Evolutionary conservation across 2,797 vertebrate genomes (phyloP).

Genomic region (Brachymystax lenok): DNA sequence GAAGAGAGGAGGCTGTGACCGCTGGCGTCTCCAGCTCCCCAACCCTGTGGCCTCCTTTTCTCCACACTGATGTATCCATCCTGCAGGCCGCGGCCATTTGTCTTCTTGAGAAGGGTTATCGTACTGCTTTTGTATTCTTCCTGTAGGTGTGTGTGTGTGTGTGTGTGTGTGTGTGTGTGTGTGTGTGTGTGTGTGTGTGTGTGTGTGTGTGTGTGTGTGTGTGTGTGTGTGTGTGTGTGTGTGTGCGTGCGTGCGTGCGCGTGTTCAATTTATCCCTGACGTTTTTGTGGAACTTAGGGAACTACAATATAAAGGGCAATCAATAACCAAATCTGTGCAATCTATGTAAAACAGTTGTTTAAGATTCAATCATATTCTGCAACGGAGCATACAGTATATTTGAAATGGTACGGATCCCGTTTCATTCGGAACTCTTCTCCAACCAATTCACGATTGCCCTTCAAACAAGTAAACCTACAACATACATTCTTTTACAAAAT

Average conservation of each 20-base stretch:
- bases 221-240: too few species aligned
- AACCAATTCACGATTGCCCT: conserved; percentile 13
- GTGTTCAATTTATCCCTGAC: too few species aligned
- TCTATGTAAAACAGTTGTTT: neutral
- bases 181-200: too few species aligned
- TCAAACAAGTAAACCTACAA: conserved; percentile 7
- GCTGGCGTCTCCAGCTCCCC: neutral
- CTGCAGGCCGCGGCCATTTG: neutral
- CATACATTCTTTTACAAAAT: conserved; percentile 6
- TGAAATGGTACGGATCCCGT: neutral
- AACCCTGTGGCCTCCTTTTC: conserved; percentile 6
- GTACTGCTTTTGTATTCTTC: neutral
- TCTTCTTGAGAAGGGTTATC: conserved; percentile 8
- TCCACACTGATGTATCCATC: neutral
- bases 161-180: too few species aligned
- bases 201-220: too few species aligned
- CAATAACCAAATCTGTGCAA: neutral
- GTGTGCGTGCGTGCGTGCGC: too few species aligned
- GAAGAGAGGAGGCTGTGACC: neutral
- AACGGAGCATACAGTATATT: neutral
- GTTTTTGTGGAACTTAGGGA: neutral
- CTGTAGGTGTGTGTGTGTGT: too few species aligned
- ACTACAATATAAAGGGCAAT: neutral
- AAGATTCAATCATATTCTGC: neutral
- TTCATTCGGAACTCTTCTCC: conserved; percentile 8